Base-by-base conservation (phyloP, 2,113 vertebrate genomes). In the Lucifuga dentata region DNA sequence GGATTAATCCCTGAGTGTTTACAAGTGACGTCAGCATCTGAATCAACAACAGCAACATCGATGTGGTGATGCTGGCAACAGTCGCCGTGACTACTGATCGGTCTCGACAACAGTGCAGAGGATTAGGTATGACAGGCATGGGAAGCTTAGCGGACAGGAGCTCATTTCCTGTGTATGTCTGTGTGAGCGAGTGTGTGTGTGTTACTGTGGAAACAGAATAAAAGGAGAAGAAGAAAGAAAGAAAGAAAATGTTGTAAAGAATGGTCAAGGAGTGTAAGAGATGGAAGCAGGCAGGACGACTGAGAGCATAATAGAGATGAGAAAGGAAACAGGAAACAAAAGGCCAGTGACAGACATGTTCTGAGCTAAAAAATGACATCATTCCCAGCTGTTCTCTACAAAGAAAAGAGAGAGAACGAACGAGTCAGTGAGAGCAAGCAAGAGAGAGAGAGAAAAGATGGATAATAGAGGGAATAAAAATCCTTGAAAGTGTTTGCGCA, bases 41-140 rank as follows among this genome's bases (percentile, higher is more conserved):
- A 61, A 81, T 81, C 83, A 74, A 85, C 69, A 64, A 79, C 70
- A 76, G 58, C 10, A 73, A 45, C 67, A 78, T 61, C 17, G 12
- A 67, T 3, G 11, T 13, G 0, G 48, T 0, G 3, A 73, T 19
- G 51, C 59, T 65, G 61, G 58, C 63, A 61, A 40, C 29, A n/a
- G 73, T 59, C 15, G 5, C 39, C 16, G 16, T 35, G 84, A 57
- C 52, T 8, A 78, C 53, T 58, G 71, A 74, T 83, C 61, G 62
- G 48, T 57, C 81, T 5, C 5, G 11, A 69, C 78, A 84, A 71
- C 71, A 46, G 50, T 16, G 45, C 9, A n/a, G n/a, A 36, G 78
- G 75, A 84, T 85, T 84, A 83, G 50, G 40, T 51, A 23, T 36
- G 68, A 73, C 58, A 36, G 71, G 35, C 59, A 58, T 5, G 3